These are phyloP conservation scores for Pseudomugil gertrudae DNA, from an alignment of 2,797 vertebrate genomes.

Conservation along the genomic window DNA sequence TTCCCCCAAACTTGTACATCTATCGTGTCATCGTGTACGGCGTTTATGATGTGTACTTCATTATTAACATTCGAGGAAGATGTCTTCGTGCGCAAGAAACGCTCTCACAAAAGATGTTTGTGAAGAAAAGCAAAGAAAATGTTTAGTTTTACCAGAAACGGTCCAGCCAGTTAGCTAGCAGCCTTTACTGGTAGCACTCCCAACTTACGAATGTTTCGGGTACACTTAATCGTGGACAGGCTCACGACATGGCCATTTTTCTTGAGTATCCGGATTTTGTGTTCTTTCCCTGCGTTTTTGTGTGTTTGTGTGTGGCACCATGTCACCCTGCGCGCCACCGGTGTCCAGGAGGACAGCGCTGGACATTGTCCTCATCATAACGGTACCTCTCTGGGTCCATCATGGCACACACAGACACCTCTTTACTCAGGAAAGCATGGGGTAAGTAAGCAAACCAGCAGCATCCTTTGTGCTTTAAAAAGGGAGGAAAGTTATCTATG, in stretches of 20 bases:
- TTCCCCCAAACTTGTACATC: not conserved
- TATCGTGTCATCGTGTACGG: too few species aligned
- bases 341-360: slow-evolving; percentile 7
- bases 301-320: not conserved
- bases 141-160: too few species aligned
- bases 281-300: slow-evolving; percentile 13
- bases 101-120: not conserved
- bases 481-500: too few species aligned
- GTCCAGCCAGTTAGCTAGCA: slow-evolving; percentile 56
- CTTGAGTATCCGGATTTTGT: slow-evolving; percentile 29
- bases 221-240: slow-evolving; percentile 27
- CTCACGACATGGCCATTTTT: slow-evolving; percentile 50
- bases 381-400: slow-evolving; percentile 21
- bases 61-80: not conserved
- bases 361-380: slow-evolving; percentile 20
- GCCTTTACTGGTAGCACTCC: slow-evolving; percentile 39
- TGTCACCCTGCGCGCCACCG: slow-evolving; percentile 10
- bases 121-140: slow-evolving; percentile 7
- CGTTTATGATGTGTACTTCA: not conserved
- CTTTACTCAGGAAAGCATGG: not conserved
- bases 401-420: slow-evolving; percentile 8
- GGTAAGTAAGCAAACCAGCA: slow-evolving; percentile 52
- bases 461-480: not conserved
- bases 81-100: not conserved
- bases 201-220: slow-evolving; percentile 62